Evolutionary conservation across 2,888 invertebrate species (phyloP), one percentile per base, ranked within the genome.

Genomic region (Dolichomitus sp.): DNA sequence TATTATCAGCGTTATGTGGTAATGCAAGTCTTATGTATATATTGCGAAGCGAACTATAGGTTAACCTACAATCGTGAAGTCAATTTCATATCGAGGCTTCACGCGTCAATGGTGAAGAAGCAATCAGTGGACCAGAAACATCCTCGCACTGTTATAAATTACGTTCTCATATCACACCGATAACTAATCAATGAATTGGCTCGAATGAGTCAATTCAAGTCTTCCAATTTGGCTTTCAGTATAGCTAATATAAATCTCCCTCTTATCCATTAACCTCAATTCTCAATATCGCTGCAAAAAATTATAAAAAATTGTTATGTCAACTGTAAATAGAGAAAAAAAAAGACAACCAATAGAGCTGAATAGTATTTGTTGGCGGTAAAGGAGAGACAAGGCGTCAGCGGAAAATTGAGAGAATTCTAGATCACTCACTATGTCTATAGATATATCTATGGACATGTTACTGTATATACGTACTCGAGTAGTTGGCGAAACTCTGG

Each of bases 81-180:
- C 73, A 80, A 83, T 83, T 83, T 77, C 83, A 77, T 83, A 83
- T 83, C 83, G 77, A 73, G 50, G 61, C 80, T 83, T 83, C 37
- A 83, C 80, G 80, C 83, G 73, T 77, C 83, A 68, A 50, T 73
- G 73, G 52, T 57, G 80, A 59, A 37, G 83, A 59, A 77, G 73
- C 52, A 77, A 70, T 63, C 83, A 80, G 40, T 80, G 80, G 37
- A 30, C 80, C 57, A 73, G 83, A 83, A 83, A 80, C 45, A 57
- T 75, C 63, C 68, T 52, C 33, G 50, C 70, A 23, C 73, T 54
- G 63, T 80, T 77, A 69, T 76, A 77, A 83, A 80, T 83, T 63
- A 74, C 42, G 27, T 73, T 74, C 54, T 77, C 77, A 45, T 63
- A 80, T 74, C 42, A 77, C 37, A 77, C 7, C 30, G 68, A 52